Evolutionary conservation across 2,797 vertebrate genomes (phyloP).

Genomic region (Gambelia wislizenii): DNA sequence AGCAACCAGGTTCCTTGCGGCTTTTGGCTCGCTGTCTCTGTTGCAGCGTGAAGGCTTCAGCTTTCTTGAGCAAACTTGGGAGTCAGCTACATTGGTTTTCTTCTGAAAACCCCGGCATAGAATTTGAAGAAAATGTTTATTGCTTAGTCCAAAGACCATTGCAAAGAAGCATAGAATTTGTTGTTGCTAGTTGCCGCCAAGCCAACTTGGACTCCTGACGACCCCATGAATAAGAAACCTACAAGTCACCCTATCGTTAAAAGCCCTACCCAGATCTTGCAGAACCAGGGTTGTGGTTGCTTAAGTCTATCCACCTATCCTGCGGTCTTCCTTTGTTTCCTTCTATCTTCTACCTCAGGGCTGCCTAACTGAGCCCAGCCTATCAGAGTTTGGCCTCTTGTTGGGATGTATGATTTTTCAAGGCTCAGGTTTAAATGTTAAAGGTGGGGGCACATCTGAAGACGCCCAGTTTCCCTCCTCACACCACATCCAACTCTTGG

Average conservation of each 20-base stretch:
- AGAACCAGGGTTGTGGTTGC: no score
- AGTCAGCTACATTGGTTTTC: background rate
- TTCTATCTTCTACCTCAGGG: no score
- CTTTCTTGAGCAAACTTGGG: background rate
- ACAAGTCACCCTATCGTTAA: no score
- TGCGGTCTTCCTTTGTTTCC: no score
- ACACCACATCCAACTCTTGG: background rate
- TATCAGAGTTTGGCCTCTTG: background rate
- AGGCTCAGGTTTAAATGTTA: background rate
- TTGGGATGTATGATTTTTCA: background rate
- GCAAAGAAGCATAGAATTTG: no score
- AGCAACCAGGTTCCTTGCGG: background rate
- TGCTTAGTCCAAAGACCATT: no score
- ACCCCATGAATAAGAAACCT: no score
- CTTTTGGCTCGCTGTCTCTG: background rate
- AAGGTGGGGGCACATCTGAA: background rate
- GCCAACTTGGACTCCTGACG: no score
- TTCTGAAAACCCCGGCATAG: background rate
- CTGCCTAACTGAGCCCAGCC: background rate
- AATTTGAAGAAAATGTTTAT: no score
- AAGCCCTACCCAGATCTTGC: no score
- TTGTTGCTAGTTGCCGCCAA: no score
- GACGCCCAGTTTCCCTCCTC: background rate
- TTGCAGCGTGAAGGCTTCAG: background rate
- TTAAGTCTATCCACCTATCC: no score